These are phyloP conservation scores for Mugil cephalus DNA, from an alignment of 2,113 vertebrate species.

Conservation along the genomic window DNA sequence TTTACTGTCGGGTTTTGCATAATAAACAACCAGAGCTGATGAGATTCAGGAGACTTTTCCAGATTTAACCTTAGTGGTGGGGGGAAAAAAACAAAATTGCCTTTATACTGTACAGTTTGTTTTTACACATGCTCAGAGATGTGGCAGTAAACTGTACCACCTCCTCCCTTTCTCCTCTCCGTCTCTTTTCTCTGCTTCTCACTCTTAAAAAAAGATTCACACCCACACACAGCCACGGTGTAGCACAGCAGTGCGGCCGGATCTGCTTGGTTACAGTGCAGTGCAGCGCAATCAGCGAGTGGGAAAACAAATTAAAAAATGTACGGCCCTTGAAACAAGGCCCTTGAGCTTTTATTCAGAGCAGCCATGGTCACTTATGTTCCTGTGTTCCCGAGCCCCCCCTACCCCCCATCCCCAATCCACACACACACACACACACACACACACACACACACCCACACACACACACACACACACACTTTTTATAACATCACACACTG, in stretches of 20 bases:
- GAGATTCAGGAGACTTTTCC: constrained; percentile 28
- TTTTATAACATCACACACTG: constrained; percentile 8
- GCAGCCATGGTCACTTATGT: constrained; percentile 48
- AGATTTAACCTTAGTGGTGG: constrained; percentile 19
- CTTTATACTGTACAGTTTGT: constrained; percentile 52
- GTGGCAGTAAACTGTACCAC: constrained; percentile 49
- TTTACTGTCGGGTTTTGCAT: constrained; percentile 4
- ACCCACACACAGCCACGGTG: constrained; percentile 74
- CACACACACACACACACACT: no score
- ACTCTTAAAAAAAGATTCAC: constrained; percentile 70
- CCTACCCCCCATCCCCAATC: neutral
- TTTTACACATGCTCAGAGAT: constrained; percentile 61
- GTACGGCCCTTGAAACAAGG: constrained; percentile 54
- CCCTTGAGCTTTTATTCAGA: constrained; percentile 52
- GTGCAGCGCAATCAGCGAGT: constrained; percentile 66
- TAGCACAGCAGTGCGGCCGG: constrained; percentile 69
- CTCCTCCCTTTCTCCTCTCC: constrained; percentile 41
- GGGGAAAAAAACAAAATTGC: neutral
- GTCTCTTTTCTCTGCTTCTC: constrained; percentile 63
- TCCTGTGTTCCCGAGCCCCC: constrained; percentile 34
- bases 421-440: no score
- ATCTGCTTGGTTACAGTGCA: constrained; percentile 67
- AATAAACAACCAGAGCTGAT: constrained; percentile 15
- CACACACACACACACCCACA: no score
- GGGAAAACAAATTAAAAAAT: constrained; percentile 64